A percentile compares a stretch with the other conserved stretches of the same genome.
Evolutionary conservation across 2,888 invertebrate genomes (phyloP).

Genomic region (Sphaerophoria rueppellii): DNA sequence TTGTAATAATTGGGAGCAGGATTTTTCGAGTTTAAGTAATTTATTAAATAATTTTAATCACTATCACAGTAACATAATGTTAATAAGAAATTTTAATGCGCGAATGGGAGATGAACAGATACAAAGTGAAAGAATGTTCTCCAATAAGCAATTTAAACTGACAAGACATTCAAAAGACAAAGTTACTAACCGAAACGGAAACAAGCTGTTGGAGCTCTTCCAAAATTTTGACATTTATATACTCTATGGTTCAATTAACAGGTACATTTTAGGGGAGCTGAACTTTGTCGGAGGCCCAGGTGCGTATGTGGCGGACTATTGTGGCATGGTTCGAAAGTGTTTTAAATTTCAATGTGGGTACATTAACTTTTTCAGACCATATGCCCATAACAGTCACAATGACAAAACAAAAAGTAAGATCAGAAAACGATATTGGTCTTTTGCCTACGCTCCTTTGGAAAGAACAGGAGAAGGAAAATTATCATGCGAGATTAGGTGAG

Average conservation of each 20-base stretch:
- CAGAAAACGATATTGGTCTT: not conserved
- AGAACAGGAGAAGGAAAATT: constrained; percentile 8
- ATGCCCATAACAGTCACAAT: not conserved
- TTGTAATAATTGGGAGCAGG: not conserved
- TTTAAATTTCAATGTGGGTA: not conserved
- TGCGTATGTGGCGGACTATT: not conserved
- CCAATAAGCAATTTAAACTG: not conserved
- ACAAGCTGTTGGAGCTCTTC: not conserved
- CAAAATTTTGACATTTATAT: not conserved
- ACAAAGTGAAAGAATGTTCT: not conserved
- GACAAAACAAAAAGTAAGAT: not conserved
- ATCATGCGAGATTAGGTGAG: not conserved
- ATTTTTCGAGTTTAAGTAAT: not conserved
- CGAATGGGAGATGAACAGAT: not conserved
- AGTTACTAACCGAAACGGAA: not conserved
- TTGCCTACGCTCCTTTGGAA: not conserved
- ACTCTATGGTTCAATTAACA: not conserved
- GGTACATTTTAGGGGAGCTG: not conserved
- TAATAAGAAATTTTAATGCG: not conserved
- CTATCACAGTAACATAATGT: not conserved
- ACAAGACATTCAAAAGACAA: not conserved
- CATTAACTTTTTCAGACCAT: not conserved
- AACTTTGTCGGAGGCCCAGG: constrained; percentile 11
- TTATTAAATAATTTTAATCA: not conserved
- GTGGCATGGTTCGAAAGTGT: constrained; percentile 9